Evolutionary conservation across 2,113 vertebrate genomes (phyloP).

Genomic region (Plecturocebus donacophilus): DNA sequence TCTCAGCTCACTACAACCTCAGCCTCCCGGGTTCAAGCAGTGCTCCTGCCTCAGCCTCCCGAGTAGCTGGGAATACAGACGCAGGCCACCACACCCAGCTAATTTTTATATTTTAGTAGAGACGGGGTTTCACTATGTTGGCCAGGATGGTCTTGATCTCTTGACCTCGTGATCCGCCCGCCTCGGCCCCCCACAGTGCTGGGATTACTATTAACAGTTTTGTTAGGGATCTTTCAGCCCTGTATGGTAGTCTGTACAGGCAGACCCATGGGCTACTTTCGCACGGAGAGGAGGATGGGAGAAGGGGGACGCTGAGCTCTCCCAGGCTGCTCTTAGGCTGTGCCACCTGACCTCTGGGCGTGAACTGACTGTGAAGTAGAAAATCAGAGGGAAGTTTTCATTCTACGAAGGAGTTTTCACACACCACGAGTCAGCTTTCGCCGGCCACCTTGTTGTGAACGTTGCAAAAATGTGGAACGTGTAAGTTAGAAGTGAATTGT

Average conservation of each 20-base stretch:
- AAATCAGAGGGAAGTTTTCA: neutral
- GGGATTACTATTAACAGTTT: neutral
- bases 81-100: too few relatives aligned
- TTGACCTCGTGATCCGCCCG: too few relatives aligned
- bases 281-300: too few relatives aligned
- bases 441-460: neutral
- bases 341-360: neutral
- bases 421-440: neutral
- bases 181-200: too few relatives aligned
- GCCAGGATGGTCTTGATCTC: too few relatives aligned
- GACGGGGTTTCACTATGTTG: too few relatives aligned
- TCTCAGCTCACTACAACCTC: too few relatives aligned
- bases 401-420: neutral
- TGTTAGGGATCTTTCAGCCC: neutral
- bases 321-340: neutral
- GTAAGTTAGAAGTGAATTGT: neutral
- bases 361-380: neutral
- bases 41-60: too few relatives aligned
- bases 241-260: neutral
- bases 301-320: neutral
- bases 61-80: too few relatives aligned
- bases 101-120: too few relatives aligned
- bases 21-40: too few relatives aligned
- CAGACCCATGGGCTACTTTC: accelerated
- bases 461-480: neutral